A percentile compares a stretch with the other conserved stretches of the same genome.
Conservation (phyloP, 2,113 vertebrate species). For the Pycnonotus jocosus region DNA sequence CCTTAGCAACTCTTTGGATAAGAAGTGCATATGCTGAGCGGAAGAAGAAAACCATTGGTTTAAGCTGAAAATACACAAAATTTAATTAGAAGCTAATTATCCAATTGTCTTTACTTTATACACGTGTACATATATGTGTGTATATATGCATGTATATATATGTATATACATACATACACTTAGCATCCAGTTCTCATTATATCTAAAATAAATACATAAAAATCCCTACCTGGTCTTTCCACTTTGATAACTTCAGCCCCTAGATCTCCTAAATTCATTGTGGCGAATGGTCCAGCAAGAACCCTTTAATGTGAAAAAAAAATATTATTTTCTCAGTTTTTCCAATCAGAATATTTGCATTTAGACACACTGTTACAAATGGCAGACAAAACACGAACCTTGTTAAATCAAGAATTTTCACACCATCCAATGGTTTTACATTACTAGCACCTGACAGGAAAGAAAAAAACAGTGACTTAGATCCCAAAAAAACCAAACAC, state of each 20-base stretch:
- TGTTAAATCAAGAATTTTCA: conserved; percentile 84
- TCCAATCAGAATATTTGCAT: background rate
- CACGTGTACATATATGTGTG: no score
- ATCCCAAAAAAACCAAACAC: background rate
- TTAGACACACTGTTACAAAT: background rate
- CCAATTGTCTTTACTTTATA: background rate
- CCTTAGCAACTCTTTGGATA: background rate
- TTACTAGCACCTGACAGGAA: conserved; percentile 52
- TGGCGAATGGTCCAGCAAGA: conserved; percentile 92
- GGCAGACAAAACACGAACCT: conserved; percentile 72
- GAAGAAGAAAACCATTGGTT: background rate
- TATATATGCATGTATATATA: no score
- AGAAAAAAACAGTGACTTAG: conserved; percentile 40
- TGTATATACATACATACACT: fast-evolving
- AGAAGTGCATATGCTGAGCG: background rate
- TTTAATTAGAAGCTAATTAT: background rate
- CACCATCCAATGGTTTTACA: conserved; percentile 77
- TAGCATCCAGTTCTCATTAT: background rate
- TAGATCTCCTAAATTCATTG: conserved; percentile 95
- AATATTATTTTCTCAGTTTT: background rate
- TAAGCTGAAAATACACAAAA: background rate
- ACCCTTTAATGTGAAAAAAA: conserved; percentile 75
- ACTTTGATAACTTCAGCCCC: conserved; percentile 96
- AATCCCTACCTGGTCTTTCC: conserved; percentile 84
- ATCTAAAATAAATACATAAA: background rate